Base-by-base conservation (phyloP, 2,113 vertebrate species). In the Ia io region DNA sequence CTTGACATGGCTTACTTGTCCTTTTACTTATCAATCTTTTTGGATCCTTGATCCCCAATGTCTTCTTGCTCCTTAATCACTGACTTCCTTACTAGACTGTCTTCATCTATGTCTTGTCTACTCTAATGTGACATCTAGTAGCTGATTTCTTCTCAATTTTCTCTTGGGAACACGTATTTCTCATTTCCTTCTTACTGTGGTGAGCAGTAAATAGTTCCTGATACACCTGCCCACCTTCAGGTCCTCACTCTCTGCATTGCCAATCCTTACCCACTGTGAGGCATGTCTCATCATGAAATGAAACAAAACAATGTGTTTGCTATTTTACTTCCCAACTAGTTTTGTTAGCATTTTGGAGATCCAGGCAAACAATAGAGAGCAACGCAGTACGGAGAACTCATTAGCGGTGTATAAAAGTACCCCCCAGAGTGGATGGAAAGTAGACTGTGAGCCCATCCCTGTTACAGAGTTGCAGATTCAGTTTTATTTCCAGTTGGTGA, bases 401-500 rank as follows among this genome's bases (percentile, higher is more conserved):
- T 71, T 82, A 85, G 73, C 18, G 59, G 87, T 23, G 56, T 12
- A 5, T 20, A 35, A 32, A 28, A 49, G 44, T 22, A 32, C 53
- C 53, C 30, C 47, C 40, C 14, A 80, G 79, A 28, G 47, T 35
- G 44, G 47, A 71, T 40, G 13, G 3, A 30, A 65, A 77, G 28
- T 25, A 51, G 16, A 49, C 28, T 73, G 63, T 80, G 90, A 95
- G 67, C 28, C 85, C 85, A 82, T 85, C 56, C 79, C 63, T 76
- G 47, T 71, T 53, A 56, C 1, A 56, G 22, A 88, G 49, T 44
- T 86, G 49, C 37, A 42, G 65, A 85, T 71, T 89, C 32, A 65
- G n/a, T 28, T 91, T 85, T 37, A 61, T 89, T 93, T 93, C 20
- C 30, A 49, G 84, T 93, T 69, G 51, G 95, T 63, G 47, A 79